Conservation (phyloP, 2,113 vertebrate genomes). For the Nymphicus hollandicus region DNA sequence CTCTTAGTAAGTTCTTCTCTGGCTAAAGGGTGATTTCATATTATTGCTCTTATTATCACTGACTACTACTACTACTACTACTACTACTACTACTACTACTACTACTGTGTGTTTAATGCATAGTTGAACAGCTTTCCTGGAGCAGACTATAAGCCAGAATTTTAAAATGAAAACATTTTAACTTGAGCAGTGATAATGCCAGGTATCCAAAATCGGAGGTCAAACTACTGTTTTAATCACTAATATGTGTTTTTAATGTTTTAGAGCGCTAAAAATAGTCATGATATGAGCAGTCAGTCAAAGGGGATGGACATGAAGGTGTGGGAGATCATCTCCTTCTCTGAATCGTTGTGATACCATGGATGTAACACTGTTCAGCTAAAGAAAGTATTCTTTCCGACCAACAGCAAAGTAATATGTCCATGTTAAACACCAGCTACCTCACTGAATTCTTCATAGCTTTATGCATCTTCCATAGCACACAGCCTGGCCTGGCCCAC, state of each 20-base stretch:
- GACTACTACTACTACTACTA: background rate
- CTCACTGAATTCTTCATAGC: background rate
- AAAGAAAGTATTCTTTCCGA: background rate
- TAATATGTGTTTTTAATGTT: background rate
- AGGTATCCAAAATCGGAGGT: background rate
- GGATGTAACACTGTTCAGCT: background rate
- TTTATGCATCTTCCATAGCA: background rate
- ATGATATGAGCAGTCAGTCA: background rate
- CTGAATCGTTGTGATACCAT: background rate
- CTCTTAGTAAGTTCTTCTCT: background rate
- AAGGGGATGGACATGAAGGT: background rate
- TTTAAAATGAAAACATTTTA: background rate
- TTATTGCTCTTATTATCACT: background rate
- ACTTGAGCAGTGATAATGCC: background rate
- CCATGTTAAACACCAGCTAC: background rate
- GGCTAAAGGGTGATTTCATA: background rate
- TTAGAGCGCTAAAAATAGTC: background rate
- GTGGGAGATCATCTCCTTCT: background rate
- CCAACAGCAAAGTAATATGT: background rate
- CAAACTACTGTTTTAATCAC: background rate
- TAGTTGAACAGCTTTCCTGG: background rate
- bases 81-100: background rate
- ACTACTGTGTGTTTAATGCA: background rate
- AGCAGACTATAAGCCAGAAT: background rate
- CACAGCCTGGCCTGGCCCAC: background rate